Evolutionary conservation across 1,140 invertebrate species (phyloP).

Genomic region (Xylocopa sonorina): DNA sequence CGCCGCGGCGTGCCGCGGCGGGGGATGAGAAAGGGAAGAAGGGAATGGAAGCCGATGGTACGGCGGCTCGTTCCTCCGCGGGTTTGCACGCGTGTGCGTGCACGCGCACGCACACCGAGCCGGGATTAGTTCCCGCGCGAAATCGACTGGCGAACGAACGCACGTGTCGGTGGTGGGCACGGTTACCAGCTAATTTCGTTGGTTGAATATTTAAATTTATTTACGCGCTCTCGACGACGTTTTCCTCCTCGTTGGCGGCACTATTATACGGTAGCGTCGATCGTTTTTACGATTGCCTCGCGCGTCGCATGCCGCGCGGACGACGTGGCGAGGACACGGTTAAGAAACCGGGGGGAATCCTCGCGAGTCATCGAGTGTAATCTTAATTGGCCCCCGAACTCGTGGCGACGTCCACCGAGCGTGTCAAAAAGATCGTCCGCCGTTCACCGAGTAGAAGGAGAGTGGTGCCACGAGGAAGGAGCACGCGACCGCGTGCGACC

Average conservation of each 20-base stretch:
- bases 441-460: no score
- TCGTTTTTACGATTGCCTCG: neutral
- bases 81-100: conserved; percentile 4
- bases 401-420: neutral
- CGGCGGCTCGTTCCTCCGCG: conserved; percentile 11
- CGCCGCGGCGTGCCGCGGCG: conserved; percentile 32
- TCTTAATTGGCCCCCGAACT: neutral
- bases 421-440: no score
- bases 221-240: no score
- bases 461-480: no score
- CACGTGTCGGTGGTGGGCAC: neutral
- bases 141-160: neutral
- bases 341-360: no score
- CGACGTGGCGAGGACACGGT: no score
- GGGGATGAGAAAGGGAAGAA: conserved; percentile 30
- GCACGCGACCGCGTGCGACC: neutral
- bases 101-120: neutral
- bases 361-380: conserved; percentile 6
- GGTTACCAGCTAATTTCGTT: neutral
- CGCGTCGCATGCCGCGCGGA: no score
- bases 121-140: conserved; percentile 25
- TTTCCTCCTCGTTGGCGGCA: neutral
- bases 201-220: neutral
- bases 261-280: neutral
- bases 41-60: conserved; percentile 43